A percentile compares a stretch with the other conserved stretches of the same genome.
phyloP scores from a whole-genome alignment of 2,113 vertebrate genomes.

The Cichladusa arquata region DNA sequence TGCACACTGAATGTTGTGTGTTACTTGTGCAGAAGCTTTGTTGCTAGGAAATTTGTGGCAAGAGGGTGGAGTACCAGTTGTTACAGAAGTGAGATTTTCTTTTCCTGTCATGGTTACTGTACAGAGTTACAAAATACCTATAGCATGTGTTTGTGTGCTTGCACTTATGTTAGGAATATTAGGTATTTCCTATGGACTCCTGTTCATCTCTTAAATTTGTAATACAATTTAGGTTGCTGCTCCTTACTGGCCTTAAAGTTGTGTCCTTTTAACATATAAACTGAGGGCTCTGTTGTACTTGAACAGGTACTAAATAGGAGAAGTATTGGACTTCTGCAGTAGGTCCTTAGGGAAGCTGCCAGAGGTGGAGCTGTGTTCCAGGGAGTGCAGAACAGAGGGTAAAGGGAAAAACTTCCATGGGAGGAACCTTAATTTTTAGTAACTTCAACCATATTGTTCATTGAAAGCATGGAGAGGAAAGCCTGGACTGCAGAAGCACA shows the following conservation, averaged over 20 bases:
- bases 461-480: neutral
- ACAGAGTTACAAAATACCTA: neutral
- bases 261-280: neutral
- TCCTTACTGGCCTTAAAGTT: neutral
- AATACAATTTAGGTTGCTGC: neutral
- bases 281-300: neutral
- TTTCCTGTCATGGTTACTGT: neutral
- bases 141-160: neutral
- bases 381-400: neutral
- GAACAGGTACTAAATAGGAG: neutral
- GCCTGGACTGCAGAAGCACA: neutral
- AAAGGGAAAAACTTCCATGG: neutral
- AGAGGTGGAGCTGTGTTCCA: neutral
- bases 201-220: neutral
- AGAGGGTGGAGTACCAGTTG: neutral
- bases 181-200: neutral
- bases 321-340: neutral
- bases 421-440: neutral
- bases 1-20: neutral
- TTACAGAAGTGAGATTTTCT: conserved; percentile 43
- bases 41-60: conserved; percentile 60
- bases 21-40: neutral
- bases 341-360: neutral
- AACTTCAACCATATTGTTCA: neutral
- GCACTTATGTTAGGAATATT: neutral